phyloP scores from a whole-genome alignment of 2,888 invertebrate genomes.

The Gryllus longicercus region DNA sequence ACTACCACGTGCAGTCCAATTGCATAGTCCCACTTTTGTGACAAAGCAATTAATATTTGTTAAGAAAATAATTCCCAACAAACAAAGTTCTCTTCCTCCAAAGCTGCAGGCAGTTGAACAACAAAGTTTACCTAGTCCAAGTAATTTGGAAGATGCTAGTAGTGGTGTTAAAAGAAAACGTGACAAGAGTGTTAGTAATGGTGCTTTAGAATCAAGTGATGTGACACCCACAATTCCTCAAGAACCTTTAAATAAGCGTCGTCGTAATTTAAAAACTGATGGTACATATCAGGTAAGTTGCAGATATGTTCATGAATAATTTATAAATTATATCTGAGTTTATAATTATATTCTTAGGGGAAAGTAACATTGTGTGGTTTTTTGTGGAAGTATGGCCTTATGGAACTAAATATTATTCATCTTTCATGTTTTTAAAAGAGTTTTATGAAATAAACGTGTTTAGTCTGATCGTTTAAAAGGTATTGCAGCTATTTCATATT shows the following conservation, averaged over 20 bases:
- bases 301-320: no score
- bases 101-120: background rate
- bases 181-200: constrained; percentile 32
- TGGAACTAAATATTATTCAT: no score
- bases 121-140: background rate
- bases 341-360: no score
- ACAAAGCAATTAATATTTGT: background rate
- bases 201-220: constrained; percentile 21
- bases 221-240: background rate
- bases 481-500: no score
- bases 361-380: no score
- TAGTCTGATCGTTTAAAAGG: no score
- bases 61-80: constrained; percentile 5
- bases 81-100: background rate
- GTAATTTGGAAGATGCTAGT: constrained; percentile 24
- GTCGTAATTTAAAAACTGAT: background rate
- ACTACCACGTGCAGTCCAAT: no score
- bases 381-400: no score
- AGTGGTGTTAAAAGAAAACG: constrained; percentile 32
- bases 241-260: background rate
- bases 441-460: no score
- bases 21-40: background rate
- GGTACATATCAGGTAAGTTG: background rate
- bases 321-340: no score
- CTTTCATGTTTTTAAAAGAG: no score